Base-by-base conservation (phyloP, 2,888 invertebrate genomes). In the Tenthredo livida region DNA sequence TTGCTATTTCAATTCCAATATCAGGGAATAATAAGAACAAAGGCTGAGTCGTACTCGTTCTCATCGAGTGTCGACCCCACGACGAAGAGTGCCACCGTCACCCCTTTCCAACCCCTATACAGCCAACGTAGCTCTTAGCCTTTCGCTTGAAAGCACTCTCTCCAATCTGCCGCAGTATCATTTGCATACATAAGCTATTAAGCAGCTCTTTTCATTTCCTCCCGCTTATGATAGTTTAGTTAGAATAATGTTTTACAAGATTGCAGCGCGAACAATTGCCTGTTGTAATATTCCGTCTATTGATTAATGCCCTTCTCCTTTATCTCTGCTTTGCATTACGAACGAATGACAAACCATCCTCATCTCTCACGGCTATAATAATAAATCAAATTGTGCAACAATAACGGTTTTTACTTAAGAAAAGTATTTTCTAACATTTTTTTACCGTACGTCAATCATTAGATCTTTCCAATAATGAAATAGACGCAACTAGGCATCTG, bases 131-230 rank as follows among this genome's bases (percentile, higher is more conserved):
- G 83, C 83, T 83, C 83, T 83, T 67, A 70, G 65, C 84, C 84
- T 84, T 75, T 84, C 84, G 80, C 33, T 67, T 40, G 82, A 75
- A 86, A 90, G 91, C 90, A 91, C 90, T 92, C 92, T 88, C 89
- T 88, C 91, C 92, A 92, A 92, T 92, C 92, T 92, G 92, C 92
- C 89, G 89, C 90, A 83, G 87, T 88, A 84, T 87, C 86, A 93
- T 93, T 93, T 93, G 92, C 93, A 93, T 93, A 92, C 91, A 92
- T 92, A 93, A 93, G 91, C 93, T 93, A 93, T 93, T 93, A 93
- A 93, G 91, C 91, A 93, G 92, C 93, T 93, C 93, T 93, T 93
- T 93, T 93, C 93, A 93, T 93, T 93, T 93, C 93, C 93, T 92
- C 93, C 90, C 92, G 93, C 93, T 93, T 93, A 93, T 93, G 93